Conservation (phyloP, 1,140 invertebrate genomes). For the Teleopsis dalmanni region DNA sequence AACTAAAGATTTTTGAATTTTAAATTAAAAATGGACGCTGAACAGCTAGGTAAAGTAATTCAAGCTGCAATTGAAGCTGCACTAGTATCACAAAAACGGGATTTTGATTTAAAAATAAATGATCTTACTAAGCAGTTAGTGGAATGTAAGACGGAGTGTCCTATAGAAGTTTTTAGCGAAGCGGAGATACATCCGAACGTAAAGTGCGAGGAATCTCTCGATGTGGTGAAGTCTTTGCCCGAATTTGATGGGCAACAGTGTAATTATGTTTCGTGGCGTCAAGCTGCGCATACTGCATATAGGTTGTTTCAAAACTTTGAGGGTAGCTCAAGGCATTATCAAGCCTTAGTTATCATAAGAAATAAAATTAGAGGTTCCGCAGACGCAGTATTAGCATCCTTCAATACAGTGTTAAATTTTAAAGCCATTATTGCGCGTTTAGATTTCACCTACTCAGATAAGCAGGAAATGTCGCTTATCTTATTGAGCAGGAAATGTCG, state of each 20-base stretch:
- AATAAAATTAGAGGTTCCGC: conserved; percentile 14
- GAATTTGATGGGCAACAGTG: conserved; percentile 12
- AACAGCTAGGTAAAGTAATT: no score
- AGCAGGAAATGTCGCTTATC: conserved; percentile 12
- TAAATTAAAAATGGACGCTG: no score
- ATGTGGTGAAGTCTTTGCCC: conserved; percentile 13
- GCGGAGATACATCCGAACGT: conserved; percentile 3
- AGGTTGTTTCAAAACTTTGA: conserved; percentile 10
- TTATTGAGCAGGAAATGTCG: conserved; percentile 15
- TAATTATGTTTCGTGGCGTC: conserved; percentile 12
- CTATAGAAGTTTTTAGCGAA: conserved; percentile 1
- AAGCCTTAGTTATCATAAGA: conserved; percentile 11
- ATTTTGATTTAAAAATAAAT: conserved; percentile 5
- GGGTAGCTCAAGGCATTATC: conserved; percentile 12
- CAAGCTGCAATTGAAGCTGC: conserved; percentile 3
- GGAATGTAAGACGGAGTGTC: not conserved
- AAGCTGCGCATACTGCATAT: conserved; percentile 11
- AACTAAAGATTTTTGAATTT: no score
- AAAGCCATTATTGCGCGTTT: conserved; percentile 17
- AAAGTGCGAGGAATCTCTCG: conserved; percentile 9
- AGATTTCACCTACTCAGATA: conserved; percentile 19
- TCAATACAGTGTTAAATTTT: conserved; percentile 16
- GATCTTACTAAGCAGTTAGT: not conserved
- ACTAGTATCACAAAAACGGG: conserved; percentile 4
- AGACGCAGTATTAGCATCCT: conserved; percentile 9